phyloP scores from a whole-genome alignment of 37 sponge, comb jelly and placozoan genomes.

The Tethya wilhelma region DNA sequence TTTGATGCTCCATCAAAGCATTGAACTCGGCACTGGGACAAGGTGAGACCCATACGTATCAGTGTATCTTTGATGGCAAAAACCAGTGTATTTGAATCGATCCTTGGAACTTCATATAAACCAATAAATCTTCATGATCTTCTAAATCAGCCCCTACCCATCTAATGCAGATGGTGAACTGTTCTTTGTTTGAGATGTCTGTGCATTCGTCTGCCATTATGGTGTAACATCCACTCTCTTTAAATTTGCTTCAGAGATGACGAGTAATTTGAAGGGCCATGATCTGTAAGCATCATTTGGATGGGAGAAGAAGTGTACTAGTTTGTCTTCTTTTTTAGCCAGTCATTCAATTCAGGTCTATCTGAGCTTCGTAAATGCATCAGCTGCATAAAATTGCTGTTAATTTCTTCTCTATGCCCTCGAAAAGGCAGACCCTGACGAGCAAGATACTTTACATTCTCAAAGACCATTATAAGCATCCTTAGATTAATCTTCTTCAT shows the following conservation, averaged over 20 bases:
- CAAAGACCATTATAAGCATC: too few relatives aligned
- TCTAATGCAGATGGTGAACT: constrained; percentile 63
- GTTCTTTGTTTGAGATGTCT: constrained; percentile 70
- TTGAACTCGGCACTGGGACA: constrained; percentile 52
- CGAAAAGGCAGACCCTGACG: too few relatives aligned
- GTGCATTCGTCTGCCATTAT: constrained; percentile 84
- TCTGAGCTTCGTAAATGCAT: constrained; percentile 7
- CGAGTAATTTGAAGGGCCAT: constrained; percentile 69
- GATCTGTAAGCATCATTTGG: constrained; percentile 70
- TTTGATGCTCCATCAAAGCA: constrained; percentile 71
- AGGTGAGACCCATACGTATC: constrained; percentile 16
- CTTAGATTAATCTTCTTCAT: too few relatives aligned
- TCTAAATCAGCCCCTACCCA: constrained; percentile 38
- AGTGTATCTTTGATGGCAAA: constrained; percentile 46
- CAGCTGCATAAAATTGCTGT: neutral
- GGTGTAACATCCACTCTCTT: constrained; percentile 38
- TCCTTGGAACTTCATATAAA: constrained; percentile 45
- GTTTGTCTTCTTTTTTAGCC: constrained; percentile 74
- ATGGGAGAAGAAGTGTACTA: constrained; percentile 68
- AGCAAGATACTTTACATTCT: too few relatives aligned
- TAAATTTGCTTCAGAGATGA: constrained; percentile 39
- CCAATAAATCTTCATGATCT: constrained; percentile 76
- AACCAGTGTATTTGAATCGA: constrained; percentile 52
- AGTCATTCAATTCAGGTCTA: constrained; percentile 32
- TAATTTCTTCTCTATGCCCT: neutral